phyloP scores from a whole-genome alignment of 1,140 invertebrate species.

The Bombyx mandarina region DNA sequence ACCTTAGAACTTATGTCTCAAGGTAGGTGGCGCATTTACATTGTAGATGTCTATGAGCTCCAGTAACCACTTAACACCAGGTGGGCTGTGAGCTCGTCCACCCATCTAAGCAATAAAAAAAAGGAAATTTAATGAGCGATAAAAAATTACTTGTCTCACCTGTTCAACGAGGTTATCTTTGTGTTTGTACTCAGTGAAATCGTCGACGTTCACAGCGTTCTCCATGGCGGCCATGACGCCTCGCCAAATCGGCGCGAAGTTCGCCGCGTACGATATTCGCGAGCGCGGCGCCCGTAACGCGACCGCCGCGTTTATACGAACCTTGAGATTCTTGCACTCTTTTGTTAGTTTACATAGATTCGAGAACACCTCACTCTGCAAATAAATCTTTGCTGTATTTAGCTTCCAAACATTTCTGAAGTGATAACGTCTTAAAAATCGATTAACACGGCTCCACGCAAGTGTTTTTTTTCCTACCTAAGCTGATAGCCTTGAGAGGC shows the following conservation, averaged over 20 bases:
- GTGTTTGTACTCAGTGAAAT: conserved; percentile 86
- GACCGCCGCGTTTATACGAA: conserved; percentile 85
- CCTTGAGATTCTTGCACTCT: conserved; percentile 76
- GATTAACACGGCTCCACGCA: too few relatives aligned
- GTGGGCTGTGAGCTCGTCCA: too few relatives aligned
- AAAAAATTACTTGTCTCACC: conserved; percentile 24
- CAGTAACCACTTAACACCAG: too few relatives aligned
- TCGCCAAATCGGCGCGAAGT: conserved; percentile 77
- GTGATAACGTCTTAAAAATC: too few relatives aligned
- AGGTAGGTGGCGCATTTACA: too few relatives aligned
- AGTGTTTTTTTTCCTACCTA: too few relatives aligned
- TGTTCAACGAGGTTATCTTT: conserved; percentile 76
- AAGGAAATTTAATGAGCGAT: too few relatives aligned
- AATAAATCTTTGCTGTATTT: conserved; percentile 1
- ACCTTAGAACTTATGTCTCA: too few relatives aligned
- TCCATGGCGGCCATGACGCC: conserved; percentile 79
- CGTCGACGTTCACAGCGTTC: conserved; percentile 80
- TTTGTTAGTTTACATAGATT: conserved; percentile 65
- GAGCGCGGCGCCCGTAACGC: conserved; percentile 76
- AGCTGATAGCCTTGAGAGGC: too few relatives aligned
- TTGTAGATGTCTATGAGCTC: too few relatives aligned
- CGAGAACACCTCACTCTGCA: conserved; percentile 58
- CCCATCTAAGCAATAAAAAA: too few relatives aligned
- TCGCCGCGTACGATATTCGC: conserved; percentile 74
- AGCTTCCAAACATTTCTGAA: too few relatives aligned